Percentiles rank a stretch among this genome's conserved stretches.
phyloP scores from a whole-genome alignment of 1,140 invertebrate species.

The Drosophila nannoptera region DNA sequence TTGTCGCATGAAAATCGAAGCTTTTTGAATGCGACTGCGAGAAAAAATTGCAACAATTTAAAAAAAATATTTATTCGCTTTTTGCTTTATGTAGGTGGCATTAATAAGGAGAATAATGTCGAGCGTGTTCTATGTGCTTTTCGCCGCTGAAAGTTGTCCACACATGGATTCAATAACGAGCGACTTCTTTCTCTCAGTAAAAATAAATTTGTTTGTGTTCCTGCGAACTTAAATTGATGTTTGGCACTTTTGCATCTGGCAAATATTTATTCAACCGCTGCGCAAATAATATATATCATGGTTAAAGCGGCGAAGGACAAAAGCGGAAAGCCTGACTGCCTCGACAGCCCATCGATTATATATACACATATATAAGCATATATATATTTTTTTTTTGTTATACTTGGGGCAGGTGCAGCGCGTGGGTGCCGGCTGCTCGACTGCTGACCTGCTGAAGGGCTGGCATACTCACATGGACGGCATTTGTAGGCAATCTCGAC shows the following conservation, averaged over 20 bases:
- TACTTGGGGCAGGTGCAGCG: conserved; percentile 17
- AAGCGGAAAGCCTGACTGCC: conserved; percentile 19
- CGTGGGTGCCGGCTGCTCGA: conserved; percentile 10
- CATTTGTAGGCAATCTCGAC: conserved; percentile 96
- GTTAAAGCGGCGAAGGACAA: conserved; percentile 36
- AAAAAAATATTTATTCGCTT: too few species aligned
- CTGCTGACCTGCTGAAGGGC: conserved; percentile 33
- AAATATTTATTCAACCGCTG: conserved; percentile 56
- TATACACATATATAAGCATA: neutral
- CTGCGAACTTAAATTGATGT: conserved; percentile 55
- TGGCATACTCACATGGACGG: conserved; percentile 91
- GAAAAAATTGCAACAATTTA: too few species aligned
- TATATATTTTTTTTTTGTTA: conserved; percentile 12
- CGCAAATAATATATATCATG: conserved; percentile 58
- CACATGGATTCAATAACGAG: conserved; percentile 22
- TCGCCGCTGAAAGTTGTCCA: neutral
- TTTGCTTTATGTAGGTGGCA: too few species aligned
- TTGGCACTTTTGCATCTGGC: conserved; percentile 55
- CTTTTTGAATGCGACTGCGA: too few species aligned
- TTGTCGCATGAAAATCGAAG: too few species aligned
- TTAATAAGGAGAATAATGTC: too few species aligned
- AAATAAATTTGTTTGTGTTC: conserved; percentile 56
- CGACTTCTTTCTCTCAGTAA: conserved; percentile 26
- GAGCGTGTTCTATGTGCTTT: neutral
- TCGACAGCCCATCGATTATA: conserved; percentile 39